Conservation (phyloP, 2,113 vertebrate genomes). For the Cyanoderma ruficeps region DNA sequence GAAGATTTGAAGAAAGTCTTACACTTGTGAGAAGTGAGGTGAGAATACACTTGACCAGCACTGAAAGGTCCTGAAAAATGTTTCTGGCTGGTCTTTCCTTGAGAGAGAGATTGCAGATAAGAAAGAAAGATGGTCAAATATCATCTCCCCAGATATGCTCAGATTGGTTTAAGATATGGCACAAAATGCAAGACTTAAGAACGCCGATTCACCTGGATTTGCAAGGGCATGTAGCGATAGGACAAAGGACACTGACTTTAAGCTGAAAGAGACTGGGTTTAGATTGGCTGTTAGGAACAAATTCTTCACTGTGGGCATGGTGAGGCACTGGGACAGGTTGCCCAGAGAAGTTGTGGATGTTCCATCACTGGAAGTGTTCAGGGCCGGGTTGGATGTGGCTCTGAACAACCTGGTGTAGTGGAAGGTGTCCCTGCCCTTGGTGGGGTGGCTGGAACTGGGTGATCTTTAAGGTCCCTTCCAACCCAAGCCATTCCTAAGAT, state of each 20-base stretch:
- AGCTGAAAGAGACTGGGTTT: not conserved
- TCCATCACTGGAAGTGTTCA: not conserved
- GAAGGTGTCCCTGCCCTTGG: not conserved
- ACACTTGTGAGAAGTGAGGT: not conserved
- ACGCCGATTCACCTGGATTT: not conserved
- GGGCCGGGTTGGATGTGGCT: not conserved
- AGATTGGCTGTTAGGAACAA: not conserved
- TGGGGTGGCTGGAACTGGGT: fast-evolving
- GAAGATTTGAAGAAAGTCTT: not conserved
- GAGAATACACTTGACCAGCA: not conserved
- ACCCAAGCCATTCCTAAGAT: not conserved
- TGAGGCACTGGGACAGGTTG: not conserved
- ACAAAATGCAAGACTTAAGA: not conserved
- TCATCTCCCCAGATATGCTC: not conserved
- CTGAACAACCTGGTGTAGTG: not conserved
- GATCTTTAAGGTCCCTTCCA: not conserved
- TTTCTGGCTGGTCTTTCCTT: not conserved
- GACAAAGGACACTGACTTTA: not conserved
- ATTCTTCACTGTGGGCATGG: not conserved
- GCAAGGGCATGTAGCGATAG: fast-evolving
- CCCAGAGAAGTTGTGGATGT: not conserved
- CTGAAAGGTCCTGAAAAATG: not conserved
- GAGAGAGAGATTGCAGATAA: not conserved
- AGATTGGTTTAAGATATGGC: not conserved
- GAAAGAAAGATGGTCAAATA: not conserved